These are phyloP conservation scores for Epinephelus cyanopodus DNA, from an alignment of 2,113 vertebrate species.

Conservation along the genomic window DNA sequence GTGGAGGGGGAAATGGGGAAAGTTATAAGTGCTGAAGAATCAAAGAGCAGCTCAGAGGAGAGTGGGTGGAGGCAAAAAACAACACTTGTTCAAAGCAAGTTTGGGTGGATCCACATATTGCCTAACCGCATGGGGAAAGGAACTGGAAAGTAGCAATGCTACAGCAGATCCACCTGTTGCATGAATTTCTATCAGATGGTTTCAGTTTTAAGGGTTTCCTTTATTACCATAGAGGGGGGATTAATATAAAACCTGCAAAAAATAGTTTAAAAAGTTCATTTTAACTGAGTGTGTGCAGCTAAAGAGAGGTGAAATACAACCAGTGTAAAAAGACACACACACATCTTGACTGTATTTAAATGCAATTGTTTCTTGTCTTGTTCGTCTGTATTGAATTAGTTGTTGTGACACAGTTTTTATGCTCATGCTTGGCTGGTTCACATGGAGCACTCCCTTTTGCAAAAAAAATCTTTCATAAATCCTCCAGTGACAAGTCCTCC, in stretches of 20 bases:
- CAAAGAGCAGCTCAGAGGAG: not conserved
- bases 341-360: too few relatives aligned
- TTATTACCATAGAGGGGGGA: not conserved
- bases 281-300: not conserved
- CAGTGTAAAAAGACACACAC: not conserved
- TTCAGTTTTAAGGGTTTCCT: not conserved
- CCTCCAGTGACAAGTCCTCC: not conserved
- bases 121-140: not conserved
- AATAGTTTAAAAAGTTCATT: not conserved
- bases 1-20: not conserved
- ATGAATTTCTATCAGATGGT: not conserved
- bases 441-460: not conserved
- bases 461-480: not conserved
- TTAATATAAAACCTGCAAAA: not conserved
- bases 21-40: not conserved
- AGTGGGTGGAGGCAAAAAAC: not conserved
- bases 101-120: slow-evolving; percentile 7
- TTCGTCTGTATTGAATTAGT: not conserved
- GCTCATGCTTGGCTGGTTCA: not conserved
- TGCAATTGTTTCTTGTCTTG: not conserved
- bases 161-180: not conserved
- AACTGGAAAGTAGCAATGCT: not conserved
- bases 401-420: not conserved
- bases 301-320: not conserved
- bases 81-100: not conserved